These are phyloP conservation scores for Phalloptychus januarius DNA, from an alignment of 2,797 vertebrate genomes.

Conservation along the genomic window DNA sequence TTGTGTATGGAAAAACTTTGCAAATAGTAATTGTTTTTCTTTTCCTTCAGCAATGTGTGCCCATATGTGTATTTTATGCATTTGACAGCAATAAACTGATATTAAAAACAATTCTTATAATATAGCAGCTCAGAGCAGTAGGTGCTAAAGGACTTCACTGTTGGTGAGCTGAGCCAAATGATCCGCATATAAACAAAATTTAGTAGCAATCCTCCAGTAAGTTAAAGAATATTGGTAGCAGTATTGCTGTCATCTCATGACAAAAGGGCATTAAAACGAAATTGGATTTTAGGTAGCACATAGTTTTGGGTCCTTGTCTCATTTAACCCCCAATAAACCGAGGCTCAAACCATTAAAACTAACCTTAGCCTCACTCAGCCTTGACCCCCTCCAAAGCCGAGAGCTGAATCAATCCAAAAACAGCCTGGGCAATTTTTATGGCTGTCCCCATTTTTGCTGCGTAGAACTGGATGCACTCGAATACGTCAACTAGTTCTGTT, in stretches of 20 bases:
- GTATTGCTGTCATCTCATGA: background rate
- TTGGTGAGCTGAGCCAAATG: background rate
- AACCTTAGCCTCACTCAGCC: background rate
- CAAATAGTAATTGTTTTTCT: background rate
- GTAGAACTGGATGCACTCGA: background rate
- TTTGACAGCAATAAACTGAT: background rate
- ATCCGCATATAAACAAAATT: background rate
- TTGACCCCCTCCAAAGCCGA: background rate
- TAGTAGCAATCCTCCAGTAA: background rate
- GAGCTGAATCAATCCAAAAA: background rate
- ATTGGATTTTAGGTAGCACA: background rate
- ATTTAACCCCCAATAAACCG: background rate
- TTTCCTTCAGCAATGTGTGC: background rate
- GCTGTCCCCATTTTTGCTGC: background rate
- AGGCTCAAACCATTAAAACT: conserved; percentile 5
- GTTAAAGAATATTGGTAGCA: background rate
- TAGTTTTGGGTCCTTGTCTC: background rate
- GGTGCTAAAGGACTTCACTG: background rate
- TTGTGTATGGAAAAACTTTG: background rate
- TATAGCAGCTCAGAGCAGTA: background rate
- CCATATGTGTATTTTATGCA: background rate
- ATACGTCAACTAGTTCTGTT: background rate
- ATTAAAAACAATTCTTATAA: background rate
- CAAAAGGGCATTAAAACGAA: background rate
- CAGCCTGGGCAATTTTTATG: background rate